Base-by-base conservation (phyloP, 2,797 vertebrate species). In the Hemitrygon akajei region DNA sequence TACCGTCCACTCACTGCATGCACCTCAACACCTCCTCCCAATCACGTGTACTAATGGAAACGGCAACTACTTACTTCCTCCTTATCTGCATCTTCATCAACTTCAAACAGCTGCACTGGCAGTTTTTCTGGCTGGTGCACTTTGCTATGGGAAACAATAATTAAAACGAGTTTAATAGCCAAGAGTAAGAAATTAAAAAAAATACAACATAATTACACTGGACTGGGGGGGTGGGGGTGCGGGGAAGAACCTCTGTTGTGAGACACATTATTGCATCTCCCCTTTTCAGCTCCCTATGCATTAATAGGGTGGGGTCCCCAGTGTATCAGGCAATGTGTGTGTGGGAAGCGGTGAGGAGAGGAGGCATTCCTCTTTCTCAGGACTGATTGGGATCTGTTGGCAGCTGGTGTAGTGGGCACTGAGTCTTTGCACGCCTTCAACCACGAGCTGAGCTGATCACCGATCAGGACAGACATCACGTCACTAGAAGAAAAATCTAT, bases 111-210 rank as follows among this genome's bases (percentile, higher is more conserved):
- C 1, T 99, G 98, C 95, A 95, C 96, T 30, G 98, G 98, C 95
- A 98, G 98, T 96, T 99, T 99, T 95, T 99, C 99, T 1, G 97
- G 97, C 96, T 98, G 98, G 95, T 98, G 97, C 95, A 98, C 98
- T 97, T 99, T 99, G 97, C 98, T 99, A 95, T 95, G 96, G 97
- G 94, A 95, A 94, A 92, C 94, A 81, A 87, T 37, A 91, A 94
- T 25, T 18, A 30, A 30, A 94, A 93, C 12, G 12, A 1, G n/a
- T 20, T 92, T 79, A 7, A 47, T 94, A 63, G 16, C 76, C 66
- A 94, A 73, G 18, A 79, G 20, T 60, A 25, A 20, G 22, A 58
- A 60, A 58, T 69, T n/a, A n/a, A 56, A 6, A 37, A 63, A 63
- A 27, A 20, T 7, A 25, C 7, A 25, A 16, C 30, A 89, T 22